Conservation (phyloP, 2,797 vertebrate genomes). For the Lophotriccus pileatus region DNA sequence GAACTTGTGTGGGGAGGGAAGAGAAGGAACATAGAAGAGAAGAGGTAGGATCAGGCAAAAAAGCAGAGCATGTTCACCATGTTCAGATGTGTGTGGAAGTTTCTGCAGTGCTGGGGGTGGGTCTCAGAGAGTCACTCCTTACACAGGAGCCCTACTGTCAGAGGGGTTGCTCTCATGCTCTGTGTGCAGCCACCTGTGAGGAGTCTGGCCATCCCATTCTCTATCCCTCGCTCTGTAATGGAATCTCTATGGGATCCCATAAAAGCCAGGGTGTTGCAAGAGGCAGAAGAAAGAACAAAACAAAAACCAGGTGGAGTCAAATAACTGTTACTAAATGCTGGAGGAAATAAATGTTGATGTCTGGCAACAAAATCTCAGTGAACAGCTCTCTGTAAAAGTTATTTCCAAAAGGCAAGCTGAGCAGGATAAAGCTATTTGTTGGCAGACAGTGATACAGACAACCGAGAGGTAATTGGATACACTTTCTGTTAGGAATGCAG, state of each 20-base stretch:
- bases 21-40: neutral
- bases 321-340: neutral
- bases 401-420: neutral
- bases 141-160: neutral
- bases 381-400: neutral
- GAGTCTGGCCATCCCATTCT: neutral
- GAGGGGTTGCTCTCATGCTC: neutral
- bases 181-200: neutral
- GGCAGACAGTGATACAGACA: neutral
- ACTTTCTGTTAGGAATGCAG: neutral
- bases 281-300: neutral
- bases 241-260: neutral
- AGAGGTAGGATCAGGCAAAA: neutral
- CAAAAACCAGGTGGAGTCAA: neutral
- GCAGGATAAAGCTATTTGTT: neutral
- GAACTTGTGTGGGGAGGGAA: neutral
- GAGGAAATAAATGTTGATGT: neutral
- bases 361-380: neutral
- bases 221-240: neutral
- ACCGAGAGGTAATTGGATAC: neutral
- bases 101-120: neutral
- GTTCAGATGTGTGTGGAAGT: fast-evolving
- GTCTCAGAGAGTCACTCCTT: neutral
- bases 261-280: neutral
- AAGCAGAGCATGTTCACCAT: neutral